Evolutionary conservation across 1,140 invertebrate species (phyloP).

Genomic region (Leptinotarsa defecta): DNA sequence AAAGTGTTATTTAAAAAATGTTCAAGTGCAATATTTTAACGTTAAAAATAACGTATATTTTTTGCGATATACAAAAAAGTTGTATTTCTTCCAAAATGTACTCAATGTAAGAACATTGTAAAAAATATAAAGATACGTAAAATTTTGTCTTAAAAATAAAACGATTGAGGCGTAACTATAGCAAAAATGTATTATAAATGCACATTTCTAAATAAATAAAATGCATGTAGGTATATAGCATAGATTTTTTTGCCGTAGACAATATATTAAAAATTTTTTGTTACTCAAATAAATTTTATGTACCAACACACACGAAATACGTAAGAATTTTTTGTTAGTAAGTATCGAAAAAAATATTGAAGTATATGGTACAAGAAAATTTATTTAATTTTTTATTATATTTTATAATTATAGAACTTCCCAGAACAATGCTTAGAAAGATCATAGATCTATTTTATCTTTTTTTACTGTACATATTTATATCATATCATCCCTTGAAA

Average conservation of each 20-base stretch:
- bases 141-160: constrained; percentile 42
- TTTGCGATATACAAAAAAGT: constrained; percentile 47
- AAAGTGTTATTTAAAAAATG: constrained; percentile 30
- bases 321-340: constrained; percentile 30
- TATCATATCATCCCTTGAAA: constrained; percentile 60
- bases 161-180: constrained; percentile 44
- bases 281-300: constrained; percentile 39
- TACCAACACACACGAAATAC: constrained; percentile 29
- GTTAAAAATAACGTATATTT: constrained; percentile 47
- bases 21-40: constrained; percentile 51
- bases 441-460: constrained; percentile 47
- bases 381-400: constrained; percentile 46
- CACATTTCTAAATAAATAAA: constrained; percentile 55
- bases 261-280: constrained; percentile 35
- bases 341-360: constrained; percentile 11
- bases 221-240: constrained; percentile 50
- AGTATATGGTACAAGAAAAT: constrained; percentile 36
- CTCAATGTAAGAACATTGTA: constrained; percentile 50
- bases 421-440: constrained; percentile 38
- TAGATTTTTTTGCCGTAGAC: constrained; percentile 47
- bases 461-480: constrained; percentile 58
- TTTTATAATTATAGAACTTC: constrained; percentile 46
- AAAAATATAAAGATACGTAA: constrained; percentile 52
- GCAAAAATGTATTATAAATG: constrained; percentile 54
- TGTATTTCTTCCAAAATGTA: constrained; percentile 50